Conservation (phyloP, 2,113 vertebrate species). For the Seriola rivoliana region DNA sequence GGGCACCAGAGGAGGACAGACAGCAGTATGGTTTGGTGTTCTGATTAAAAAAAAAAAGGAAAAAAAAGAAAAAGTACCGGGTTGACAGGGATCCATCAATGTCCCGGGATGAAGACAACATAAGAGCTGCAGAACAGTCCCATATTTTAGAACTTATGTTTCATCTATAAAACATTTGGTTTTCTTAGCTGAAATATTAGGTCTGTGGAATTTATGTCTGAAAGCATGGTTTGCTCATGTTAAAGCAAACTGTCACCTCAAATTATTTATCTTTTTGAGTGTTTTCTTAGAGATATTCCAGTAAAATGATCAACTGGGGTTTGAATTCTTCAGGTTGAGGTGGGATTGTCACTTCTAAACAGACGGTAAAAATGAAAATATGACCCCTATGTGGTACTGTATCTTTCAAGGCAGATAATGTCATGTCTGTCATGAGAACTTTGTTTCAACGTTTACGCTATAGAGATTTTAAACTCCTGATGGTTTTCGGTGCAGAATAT, state of each 20-base stretch:
- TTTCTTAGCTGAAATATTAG: background rate
- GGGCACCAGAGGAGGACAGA: conserved; percentile 31
- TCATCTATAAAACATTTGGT: conserved; percentile 10
- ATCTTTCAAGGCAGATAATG: conserved; percentile 16
- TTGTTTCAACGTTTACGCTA: background rate
- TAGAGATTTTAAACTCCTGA: conserved; percentile 7
- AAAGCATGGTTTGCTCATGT: background rate
- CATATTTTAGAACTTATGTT: background rate
- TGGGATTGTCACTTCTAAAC: conserved; percentile 17
- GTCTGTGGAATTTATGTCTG: conserved; percentile 1
- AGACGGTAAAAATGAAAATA: conserved; percentile 31
- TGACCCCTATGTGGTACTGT: conserved; percentile 26
- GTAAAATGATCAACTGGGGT: background rate
- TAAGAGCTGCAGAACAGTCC: conserved; percentile 6
- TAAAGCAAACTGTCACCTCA: background rate
- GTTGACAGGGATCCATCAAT: conserved; percentile 49
- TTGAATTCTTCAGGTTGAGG: background rate
- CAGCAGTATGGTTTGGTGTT: background rate
- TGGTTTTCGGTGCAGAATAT: conserved; percentile 6
- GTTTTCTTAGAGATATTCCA: background rate
- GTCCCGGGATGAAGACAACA: conserved; percentile 34
- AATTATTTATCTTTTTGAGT: background rate
- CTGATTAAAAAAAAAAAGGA: conserved; percentile 27
- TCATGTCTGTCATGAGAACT: conserved; percentile 1
- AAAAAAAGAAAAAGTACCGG: background rate